These are phyloP conservation scores for Trachelus tabidus DNA, from an alignment of 2,888 invertebrate genomes.

Conservation along the genomic window DNA sequence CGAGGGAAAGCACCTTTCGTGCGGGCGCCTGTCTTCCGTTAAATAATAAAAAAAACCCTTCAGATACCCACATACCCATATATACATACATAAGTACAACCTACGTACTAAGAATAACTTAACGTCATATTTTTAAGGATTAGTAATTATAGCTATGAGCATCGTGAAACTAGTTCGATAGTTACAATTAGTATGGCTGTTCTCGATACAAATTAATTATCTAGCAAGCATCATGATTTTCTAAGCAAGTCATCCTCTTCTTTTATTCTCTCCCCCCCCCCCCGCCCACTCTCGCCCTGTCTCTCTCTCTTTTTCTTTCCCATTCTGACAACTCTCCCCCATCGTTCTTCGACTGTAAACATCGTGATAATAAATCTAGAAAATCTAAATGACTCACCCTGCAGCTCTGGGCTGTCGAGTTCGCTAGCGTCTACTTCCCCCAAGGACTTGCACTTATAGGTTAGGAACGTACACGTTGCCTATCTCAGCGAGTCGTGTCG, in stretches of 20 bases:
- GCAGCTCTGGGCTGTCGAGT: neutral
- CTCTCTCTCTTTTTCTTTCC: neutral
- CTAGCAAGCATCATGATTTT: neutral
- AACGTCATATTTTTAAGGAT: neutral
- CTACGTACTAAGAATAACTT: neutral
- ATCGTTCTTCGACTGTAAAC: neutral
- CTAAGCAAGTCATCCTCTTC: neutral
- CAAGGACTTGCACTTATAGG: neutral
- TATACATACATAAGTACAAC: neutral
- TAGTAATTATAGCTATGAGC: neutral
- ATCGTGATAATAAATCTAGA: neutral
- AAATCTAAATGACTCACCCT: neutral
- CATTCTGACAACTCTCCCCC: neutral
- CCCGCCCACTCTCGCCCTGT: too few species aligned
- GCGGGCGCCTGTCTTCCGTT: neutral
- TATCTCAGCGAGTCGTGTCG: constrained; percentile 13
- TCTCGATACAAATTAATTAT: neutral
- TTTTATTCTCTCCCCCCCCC: neutral
- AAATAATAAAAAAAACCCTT: neutral
- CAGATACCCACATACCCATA: neutral
- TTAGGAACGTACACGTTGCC: constrained; percentile 26
- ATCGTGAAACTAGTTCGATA: neutral
- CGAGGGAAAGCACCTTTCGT: neutral
- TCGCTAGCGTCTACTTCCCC: neutral
- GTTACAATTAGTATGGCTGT: neutral